phyloP scores from a whole-genome alignment of 2,888 invertebrate genomes.

The Steinernema carpocapsae region DNA sequence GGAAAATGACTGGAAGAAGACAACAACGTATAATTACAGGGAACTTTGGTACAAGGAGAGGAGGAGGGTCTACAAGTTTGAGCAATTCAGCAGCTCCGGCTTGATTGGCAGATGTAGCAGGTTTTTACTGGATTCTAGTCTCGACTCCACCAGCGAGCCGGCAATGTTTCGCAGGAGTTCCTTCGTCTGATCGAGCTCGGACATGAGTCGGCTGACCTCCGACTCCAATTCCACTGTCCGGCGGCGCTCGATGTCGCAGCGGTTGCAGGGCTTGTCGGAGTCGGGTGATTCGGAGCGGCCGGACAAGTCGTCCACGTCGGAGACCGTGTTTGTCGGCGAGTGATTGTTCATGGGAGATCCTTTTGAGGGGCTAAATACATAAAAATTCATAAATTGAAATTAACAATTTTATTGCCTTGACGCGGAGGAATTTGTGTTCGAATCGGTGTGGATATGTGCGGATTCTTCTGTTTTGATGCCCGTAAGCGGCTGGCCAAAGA shows the following conservation, averaged over 20 bases:
- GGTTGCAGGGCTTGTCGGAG: slow-evolving; percentile 16
- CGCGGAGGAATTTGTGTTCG: slow-evolving; percentile 9
- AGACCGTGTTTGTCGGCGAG: slow-evolving; percentile 25
- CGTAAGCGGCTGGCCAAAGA: slow-evolving; percentile 6
- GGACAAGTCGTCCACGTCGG: slow-evolving; percentile 4
- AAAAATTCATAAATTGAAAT: too few species aligned
- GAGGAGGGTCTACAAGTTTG: slow-evolving; percentile 7
- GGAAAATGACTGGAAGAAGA: neutral
- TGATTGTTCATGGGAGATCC: slow-evolving; percentile 25
- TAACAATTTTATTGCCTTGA: neutral
- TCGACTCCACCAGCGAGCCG: neutral
- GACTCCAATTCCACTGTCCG: slow-evolving; percentile 5
- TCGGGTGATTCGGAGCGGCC: slow-evolving; percentile 16
- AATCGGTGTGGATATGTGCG: neutral
- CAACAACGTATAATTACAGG: neutral
- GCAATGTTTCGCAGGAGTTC: neutral
- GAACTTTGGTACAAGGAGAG: neutral
- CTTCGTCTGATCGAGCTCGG: neutral
- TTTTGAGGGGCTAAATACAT: neutral
- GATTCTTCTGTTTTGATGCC: slow-evolving; percentile 24
- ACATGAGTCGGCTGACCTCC: neutral
- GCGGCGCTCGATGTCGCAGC: neutral
- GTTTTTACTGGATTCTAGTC: slow-evolving; percentile 9
- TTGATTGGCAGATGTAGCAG: neutral
- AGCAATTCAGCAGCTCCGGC: neutral